A percentile compares a stretch with the other conserved stretches of the same genome.
These are phyloP conservation scores for Lagorchestes hirsutus DNA, from an alignment of 2,797 vertebrate species.

Conservation along the genomic window DNA sequence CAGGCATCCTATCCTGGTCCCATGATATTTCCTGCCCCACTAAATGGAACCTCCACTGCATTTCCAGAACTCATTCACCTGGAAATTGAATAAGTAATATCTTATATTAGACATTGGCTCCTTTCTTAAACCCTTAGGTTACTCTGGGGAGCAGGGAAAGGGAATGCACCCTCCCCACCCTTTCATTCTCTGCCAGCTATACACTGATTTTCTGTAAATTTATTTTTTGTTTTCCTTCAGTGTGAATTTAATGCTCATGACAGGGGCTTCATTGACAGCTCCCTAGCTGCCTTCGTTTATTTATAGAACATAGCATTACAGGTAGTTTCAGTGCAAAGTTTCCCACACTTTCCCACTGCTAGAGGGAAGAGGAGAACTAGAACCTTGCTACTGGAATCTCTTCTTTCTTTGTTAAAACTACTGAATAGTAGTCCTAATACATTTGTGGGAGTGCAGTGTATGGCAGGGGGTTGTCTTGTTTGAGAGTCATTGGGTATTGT, in stretches of 20 bases:
- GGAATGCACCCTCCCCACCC: not conserved
- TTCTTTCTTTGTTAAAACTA: slow-evolving; percentile 36
- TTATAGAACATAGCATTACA: slow-evolving; percentile 42
- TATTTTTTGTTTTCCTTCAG: slow-evolving; percentile 64
- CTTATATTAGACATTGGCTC: not conserved
- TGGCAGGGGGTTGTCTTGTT: not conserved
- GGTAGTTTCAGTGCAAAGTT: not conserved
- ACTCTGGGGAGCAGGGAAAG: not conserved
- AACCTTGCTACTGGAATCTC: not conserved
- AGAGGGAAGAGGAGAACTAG: slow-evolving; percentile 16
- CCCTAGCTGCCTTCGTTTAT: slow-evolving; percentile 16
- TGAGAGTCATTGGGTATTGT: not conserved
- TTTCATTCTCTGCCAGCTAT: slow-evolving; percentile 16
- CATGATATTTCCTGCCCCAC: not conserved
- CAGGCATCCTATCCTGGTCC: not conserved
- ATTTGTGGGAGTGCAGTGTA: not conserved
- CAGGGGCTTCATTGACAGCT: slow-evolving; percentile 48
- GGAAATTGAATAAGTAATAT: not conserved
- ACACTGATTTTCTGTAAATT: slow-evolving; percentile 55
- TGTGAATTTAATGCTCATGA: slow-evolving; percentile 71
- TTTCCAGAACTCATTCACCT: not conserved
- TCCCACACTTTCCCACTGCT: slow-evolving; percentile 36
- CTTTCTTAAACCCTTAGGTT: not conserved
- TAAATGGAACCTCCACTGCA: not conserved
- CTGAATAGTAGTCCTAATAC: not conserved